Base-by-base conservation (phyloP, 2,113 vertebrate species). In the Melanerpes aurifrons region DNA sequence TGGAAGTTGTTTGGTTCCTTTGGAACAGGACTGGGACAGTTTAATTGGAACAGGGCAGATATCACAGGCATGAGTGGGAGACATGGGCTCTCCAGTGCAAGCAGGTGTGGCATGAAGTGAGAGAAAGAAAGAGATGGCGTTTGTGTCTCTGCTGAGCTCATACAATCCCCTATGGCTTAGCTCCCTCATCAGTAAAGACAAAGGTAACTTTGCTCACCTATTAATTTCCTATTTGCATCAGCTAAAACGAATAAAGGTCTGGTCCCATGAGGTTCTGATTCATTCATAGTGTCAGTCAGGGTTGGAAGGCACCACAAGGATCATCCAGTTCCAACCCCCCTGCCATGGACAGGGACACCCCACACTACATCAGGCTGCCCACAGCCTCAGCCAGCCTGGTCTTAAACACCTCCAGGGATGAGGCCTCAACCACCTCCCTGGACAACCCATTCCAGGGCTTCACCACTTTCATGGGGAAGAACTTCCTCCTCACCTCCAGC, bases 201-300 rank as follows among this genome's bases (percentile, higher is more conserved):
- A 82, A 81, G 77, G 56, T 84, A 87, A 77, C 87, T 82, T 50
- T 47, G 45, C 78, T 82, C 64, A 82, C 79, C 79, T 89, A 89
- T 70, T 79, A 87, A 77, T 70, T 47, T 80, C 72, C 43, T 69
- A 82, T 87, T 87, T 92, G 75, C 71, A 77, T 89, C 75, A 82
- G 64, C 68, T 74, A 53, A 74, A 89, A 76, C 37, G 66, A 92
- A 93, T 17, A 82, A 85, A 92, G 74, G 70, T 61, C 85, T 86
- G 75, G 31, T 92, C 80, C 93, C 84, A 80, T 1, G 84, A 91
- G 78, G 48, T 63, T 89, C 74, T 74, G 86, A 92, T 80, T 93
- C 69, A 35, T 37, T 37, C 37, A 37, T 37, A 37, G 37, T 37
- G 4, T 37, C 37, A 37, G 37, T 37, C 10, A 37, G 37, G 37